These are phyloP conservation scores for Resseliella maxima DNA, from an alignment of 2,888 invertebrate species.

Conservation along the genomic window DNA sequence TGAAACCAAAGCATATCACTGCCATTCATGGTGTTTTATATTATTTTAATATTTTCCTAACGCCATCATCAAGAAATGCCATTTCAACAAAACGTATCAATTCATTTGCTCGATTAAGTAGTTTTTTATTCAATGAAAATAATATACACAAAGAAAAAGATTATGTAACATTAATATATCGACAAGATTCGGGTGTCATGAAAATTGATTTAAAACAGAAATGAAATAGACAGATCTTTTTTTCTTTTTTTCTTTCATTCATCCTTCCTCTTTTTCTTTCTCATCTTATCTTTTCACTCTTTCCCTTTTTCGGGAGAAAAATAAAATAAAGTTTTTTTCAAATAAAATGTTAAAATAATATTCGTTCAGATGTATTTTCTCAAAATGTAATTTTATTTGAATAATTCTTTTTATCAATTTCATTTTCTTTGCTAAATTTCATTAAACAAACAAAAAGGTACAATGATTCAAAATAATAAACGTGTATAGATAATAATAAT, in stretches of 20 bases:
- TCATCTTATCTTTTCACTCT: background rate
- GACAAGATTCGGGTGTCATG: conserved; percentile 4
- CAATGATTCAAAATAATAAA: conserved; percentile 32
- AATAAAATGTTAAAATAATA: background rate
- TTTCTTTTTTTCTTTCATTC: background rate
- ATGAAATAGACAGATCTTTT: too few relatives aligned
- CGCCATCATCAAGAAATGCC: background rate
- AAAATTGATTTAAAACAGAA: conserved; percentile 27
- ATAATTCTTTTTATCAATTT: background rate
- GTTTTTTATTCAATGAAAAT: conserved; percentile 27
- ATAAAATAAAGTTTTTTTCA: background rate
- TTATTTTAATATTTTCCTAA: conserved; percentile 53
- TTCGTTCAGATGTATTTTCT: background rate
- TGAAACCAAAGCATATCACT: background rate
- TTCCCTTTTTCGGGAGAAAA: background rate
- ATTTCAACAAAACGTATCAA: conserved; percentile 52
- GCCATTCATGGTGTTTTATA: conserved; percentile 31
- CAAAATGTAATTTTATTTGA: background rate
- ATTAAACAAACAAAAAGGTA: background rate
- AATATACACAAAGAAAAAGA: background rate
- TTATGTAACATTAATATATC: background rate
- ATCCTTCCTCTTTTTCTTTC: background rate
- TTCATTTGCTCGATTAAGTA: conserved; percentile 9
- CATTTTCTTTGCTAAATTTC: background rate
- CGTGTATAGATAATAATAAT: background rate